phyloP scores from a whole-genome alignment of 2,888 invertebrate genomes.

The Pheosia tremula region DNA sequence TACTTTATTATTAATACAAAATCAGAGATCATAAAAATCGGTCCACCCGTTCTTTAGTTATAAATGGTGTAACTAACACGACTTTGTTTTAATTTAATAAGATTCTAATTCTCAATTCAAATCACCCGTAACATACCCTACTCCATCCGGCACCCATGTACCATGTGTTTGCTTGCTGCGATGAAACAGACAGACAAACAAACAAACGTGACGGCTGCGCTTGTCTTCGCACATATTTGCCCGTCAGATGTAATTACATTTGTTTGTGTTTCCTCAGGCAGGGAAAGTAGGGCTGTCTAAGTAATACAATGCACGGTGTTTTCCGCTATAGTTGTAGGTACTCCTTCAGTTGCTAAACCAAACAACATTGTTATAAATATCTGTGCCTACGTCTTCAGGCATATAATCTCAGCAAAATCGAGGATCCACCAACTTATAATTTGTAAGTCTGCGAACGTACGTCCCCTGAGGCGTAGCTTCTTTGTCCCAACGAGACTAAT shows the following conservation, averaged over 20 bases:
- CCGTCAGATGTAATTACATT: neutral
- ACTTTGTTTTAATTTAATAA: neutral
- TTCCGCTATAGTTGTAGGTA: too few species aligned
- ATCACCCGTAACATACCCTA: neutral
- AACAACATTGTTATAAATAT: too few species aligned
- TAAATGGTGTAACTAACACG: too few species aligned
- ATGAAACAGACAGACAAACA: neutral
- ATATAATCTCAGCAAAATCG: too few species aligned
- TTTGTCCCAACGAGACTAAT: neutral
- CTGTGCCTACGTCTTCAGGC: too few species aligned
- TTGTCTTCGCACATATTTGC: neutral
- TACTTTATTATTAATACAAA: too few species aligned
- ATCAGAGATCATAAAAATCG: too few species aligned
- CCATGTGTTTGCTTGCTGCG: neutral
- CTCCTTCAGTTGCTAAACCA: too few species aligned
- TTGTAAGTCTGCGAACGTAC: neutral
- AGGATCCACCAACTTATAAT: neutral
- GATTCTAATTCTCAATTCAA: neutral
- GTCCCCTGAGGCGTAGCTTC: neutral
- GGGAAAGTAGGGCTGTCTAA: neutral
- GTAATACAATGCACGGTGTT: too few species aligned
- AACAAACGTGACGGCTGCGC: slow-evolving; percentile 1
- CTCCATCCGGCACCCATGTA: neutral
- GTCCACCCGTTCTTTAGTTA: too few species aligned
- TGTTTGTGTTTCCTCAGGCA: neutral